These are phyloP conservation scores for Maconellicoccus hirsutus DNA, from an alignment of 1,140 invertebrate species.

Conservation along the genomic window DNA sequence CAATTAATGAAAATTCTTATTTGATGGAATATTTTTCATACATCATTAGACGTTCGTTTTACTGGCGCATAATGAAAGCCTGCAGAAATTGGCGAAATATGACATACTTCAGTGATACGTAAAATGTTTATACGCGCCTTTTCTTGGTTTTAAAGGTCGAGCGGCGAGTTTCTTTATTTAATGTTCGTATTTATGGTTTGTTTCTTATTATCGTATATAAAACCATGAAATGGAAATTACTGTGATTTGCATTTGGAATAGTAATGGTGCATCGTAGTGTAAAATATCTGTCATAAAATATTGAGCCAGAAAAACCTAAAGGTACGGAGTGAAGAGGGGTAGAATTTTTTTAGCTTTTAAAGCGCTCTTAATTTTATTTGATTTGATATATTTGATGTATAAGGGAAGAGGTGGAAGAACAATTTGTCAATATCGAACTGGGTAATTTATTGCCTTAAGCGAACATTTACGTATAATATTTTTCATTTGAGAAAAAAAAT, in stretches of 20 bases:
- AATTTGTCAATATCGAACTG: too few relatives aligned
- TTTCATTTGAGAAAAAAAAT: too few relatives aligned
- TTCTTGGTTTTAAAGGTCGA: background rate
- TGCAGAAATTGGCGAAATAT: background rate
- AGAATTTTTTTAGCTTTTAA: too few relatives aligned
- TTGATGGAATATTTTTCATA: background rate
- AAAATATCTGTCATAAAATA: too few relatives aligned
- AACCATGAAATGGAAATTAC: conserved; percentile 5
- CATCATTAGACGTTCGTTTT: background rate
- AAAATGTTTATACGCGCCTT: background rate
- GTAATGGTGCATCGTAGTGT: background rate
- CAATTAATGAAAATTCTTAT: background rate
- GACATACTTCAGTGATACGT: background rate
- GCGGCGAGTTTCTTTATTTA: background rate
- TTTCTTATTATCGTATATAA: background rate
- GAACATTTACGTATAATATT: too few relatives aligned
- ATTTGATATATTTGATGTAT: too few relatives aligned
- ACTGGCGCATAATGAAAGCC: background rate
- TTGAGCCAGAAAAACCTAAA: too few relatives aligned
- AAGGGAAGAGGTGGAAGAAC: too few relatives aligned
- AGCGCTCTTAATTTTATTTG: too few relatives aligned
- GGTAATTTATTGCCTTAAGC: too few relatives aligned
- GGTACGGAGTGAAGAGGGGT: too few relatives aligned
- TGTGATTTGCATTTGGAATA: background rate
- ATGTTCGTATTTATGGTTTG: background rate